These are phyloP conservation scores for Tokudaia tokunoshimensis DNA, from an alignment of 2,797 vertebrate genomes.

Conservation along the genomic window DNA sequence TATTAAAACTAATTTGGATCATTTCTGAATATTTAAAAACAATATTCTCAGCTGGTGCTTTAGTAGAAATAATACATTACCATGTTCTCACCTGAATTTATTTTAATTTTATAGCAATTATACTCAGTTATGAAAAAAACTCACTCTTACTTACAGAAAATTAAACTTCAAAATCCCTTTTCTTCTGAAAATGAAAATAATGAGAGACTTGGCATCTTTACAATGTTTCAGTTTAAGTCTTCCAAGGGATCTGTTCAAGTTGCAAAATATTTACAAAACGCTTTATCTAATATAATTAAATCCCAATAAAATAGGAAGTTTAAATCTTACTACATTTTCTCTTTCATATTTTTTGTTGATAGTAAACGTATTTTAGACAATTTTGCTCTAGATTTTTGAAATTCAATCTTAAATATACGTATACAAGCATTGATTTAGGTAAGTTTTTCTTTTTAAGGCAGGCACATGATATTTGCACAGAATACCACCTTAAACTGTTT, in stretches of 20 bases:
- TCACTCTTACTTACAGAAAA: constrained; percentile 36
- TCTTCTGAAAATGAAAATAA: constrained; percentile 46
- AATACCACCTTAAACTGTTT: constrained; percentile 23
- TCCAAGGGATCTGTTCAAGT: constrained; percentile 67
- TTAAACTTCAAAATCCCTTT: background rate
- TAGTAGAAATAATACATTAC: constrained; percentile 36
- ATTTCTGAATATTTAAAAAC: background rate
- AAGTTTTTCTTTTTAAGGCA: constrained; percentile 71
- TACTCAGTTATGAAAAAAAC: constrained; percentile 62
- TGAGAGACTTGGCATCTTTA: constrained; percentile 64
- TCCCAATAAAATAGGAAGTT: constrained; percentile 72
- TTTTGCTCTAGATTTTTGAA: constrained; percentile 74
- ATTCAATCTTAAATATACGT: constrained; percentile 60
- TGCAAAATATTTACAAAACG: constrained; percentile 79
- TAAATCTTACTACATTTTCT: constrained; percentile 67
- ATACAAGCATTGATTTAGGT: constrained; percentile 57
- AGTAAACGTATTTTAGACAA: background rate
- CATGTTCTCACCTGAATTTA: background rate
- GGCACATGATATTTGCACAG: constrained; percentile 47
- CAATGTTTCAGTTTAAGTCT: constrained; percentile 71
- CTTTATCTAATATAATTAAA: constrained; percentile 79
- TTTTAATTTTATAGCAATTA: constrained; percentile 63
- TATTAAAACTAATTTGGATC: background rate
- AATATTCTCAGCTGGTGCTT: constrained; percentile 2
- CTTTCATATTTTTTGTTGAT: background rate